Evolutionary conservation across 1,140 invertebrate species (phyloP), one percentile per base, ranked within the genome.

Genomic region (Theocolax elegans): DNA sequence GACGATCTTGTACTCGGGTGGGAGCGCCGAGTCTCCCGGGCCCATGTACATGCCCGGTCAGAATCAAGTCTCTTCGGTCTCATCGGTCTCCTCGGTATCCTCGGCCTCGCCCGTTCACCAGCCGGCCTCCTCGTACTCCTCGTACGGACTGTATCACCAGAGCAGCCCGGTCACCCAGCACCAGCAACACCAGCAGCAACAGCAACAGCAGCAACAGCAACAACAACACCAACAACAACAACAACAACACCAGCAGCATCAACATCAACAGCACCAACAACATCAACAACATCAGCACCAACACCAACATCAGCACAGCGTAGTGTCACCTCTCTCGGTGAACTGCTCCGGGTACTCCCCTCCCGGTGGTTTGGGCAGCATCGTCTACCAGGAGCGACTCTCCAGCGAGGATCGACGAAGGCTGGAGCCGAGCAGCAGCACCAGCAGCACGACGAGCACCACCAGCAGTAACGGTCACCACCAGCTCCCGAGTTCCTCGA

Each of bases 401-500:
- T 19, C 17, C 10, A 53, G 72, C n/a, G 76, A 79, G 1, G 78
- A 77, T 1, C 76, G 82, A 19, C 76, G 83, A 70, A 72, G 81
- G 6, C 77, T 80, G 25, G 77, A 75, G 3, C 2, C 31, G 6
- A n/a, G 27, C 46, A 35, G 31, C 46, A 10, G 35, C 13, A 7
- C 27, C 17, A 19, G n/a, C 29, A 58, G 54, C 15, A 40, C 15
- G 4, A 19, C 17, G 10, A 60, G 58, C 54, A 42, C 17, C 35
- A 53, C 17, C 49, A 56, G 53, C 8, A 10, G 38, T 10, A 23
- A 66, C 63, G 0, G 73, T 64, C 23, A 76, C 66, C 58, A 84
- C 56, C 84, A 85, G 48, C 38, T 85, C 25, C 83, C 84, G 8
- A 85, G 82, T 19, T 85, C 83, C n/a, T 84, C 82, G 3, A 83